Base-by-base conservation (phyloP, 2,113 vertebrate species). In the Tenrec ecaudatus region DNA sequence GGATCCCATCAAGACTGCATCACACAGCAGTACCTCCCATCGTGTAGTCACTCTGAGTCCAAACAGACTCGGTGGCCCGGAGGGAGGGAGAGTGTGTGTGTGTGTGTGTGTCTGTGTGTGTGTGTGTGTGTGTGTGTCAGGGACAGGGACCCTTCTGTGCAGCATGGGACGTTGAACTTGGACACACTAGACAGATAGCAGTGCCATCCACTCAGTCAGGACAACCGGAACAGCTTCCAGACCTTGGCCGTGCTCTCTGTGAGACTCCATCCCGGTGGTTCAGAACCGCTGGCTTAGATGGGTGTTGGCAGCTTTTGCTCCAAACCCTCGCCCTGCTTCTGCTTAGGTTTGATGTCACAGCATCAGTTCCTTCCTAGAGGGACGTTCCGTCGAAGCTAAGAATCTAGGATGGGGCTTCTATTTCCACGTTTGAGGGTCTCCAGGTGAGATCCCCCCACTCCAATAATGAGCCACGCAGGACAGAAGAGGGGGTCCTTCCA, bases 351-450 rank as follows among this genome's bases (percentile, higher is more conserved):
- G 31, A 43, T 33, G 38, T n/a, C 12, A 38, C n/a, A 78, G 38
- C 89, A 68, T 75, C 76, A 73, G 33, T 5, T 47, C 75, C 92
- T 10, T 83, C 77, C 71, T 62, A 31, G 9, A 57, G 40, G 43
- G 31, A 81, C 2, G 7, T 6, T 58, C 38, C 29, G 88, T 40
- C 86, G 71, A 80, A 86, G 64, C 57, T 38, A 27, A 1, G 25
- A 90, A 96, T 76, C 79, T 71, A 69, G 91, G 90, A 95, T 76
- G 92, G 25, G 19, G 16, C 16, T 68, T 29, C 88, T 83, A 75
- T 88, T 89, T 77, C 89, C 69, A 86, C 83, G 73, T 78, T 36
- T 14, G 16, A 66, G 82, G 79, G 33, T 79, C 31, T 89, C 89
- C 20, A 81, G 75, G 53, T 92, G 93, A 87, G 27, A 66, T 96